Conservation (phyloP, 2,797 vertebrate species). For the Scleropages formosus region DNA sequence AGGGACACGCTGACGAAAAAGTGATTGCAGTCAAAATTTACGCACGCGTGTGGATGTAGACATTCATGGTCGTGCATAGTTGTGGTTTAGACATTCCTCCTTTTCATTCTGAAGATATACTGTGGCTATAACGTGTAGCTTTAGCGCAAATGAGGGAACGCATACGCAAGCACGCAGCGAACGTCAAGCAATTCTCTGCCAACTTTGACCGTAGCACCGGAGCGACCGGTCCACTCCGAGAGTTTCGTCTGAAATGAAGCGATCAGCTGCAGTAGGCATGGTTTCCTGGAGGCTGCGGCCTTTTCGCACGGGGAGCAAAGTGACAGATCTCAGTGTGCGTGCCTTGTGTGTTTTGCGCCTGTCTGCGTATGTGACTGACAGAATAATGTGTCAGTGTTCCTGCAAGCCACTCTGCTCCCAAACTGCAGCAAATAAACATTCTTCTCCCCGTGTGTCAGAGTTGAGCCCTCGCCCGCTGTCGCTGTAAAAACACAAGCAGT, state of each 20-base stretch:
- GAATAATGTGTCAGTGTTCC: constrained; percentile 74
- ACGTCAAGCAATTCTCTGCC: not conserved
- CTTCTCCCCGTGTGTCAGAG: constrained; percentile 71
- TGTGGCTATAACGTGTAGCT: constrained; percentile 44
- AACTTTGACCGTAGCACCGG: not conserved
- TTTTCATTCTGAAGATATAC: constrained; percentile 26
- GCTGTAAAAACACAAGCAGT: constrained; percentile 69
- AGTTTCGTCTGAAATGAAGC: not conserved
- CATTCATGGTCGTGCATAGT: constrained; percentile 26
- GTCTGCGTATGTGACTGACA: constrained; percentile 57
- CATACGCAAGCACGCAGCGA: constrained; percentile 21
- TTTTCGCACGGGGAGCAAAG: constrained; percentile 31
- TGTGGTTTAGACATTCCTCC: constrained; percentile 32
- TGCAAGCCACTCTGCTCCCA: constrained; percentile 66
- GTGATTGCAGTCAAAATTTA: constrained; percentile 41
- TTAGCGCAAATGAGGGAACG: not conserved
- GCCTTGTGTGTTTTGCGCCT: constrained; percentile 38
- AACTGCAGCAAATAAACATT: constrained; percentile 80
- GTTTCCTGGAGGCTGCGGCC: constrained; percentile 25
- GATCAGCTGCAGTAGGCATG: not conserved
- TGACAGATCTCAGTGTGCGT: constrained; percentile 36
- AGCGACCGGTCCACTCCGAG: not conserved
- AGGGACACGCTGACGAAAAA: constrained; percentile 27
- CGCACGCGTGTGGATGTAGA: constrained; percentile 38
- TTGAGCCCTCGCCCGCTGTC: constrained; percentile 64